Base-by-base conservation (phyloP, 2,888 invertebrate genomes). In the Bombyx huttoni region DNA sequence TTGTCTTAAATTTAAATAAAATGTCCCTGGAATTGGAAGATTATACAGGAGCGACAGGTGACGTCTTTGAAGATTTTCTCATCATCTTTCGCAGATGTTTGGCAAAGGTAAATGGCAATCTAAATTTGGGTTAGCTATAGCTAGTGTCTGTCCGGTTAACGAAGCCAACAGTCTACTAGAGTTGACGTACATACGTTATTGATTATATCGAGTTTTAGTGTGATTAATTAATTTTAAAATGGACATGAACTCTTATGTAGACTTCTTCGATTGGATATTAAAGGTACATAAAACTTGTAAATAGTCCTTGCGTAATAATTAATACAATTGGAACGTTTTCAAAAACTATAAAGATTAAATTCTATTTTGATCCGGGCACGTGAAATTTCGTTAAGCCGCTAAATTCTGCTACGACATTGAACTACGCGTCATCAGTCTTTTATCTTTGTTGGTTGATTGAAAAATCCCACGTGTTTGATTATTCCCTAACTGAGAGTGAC, bases 31-130 rank as follows among this genome's bases (percentile, higher is more conserved):
- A 93, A 70, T 89, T 92, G 73, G 93, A 91, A 75, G 90, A 92
- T 62, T 75, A 91, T 34, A 78, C 89, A 65, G 87, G 89, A 63
- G 77, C 89, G 70, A 89, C 92, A 62, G 93, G 93, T 63, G 93
- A 93, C 80, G 91, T 93, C 65, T 90, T 94, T 78, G 93, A 92
- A 74, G 94, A 94, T 79, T 93, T 94, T 80, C 89, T 93, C 68
- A 79, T 91, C 65, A 89, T 93, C 70, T 92, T 92, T 73, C 91
- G 92, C 61, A 91, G 92, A 66, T 89, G 92, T 70, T 89, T 92
- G 80, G 89, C 90, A 81, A 91, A 91, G 93, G 93, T 93, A 92
- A 88, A 78, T 53, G 47, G 78, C 64, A 80, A 70, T 83, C 80
- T 79, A 81, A 78, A 80, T 81, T 80, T 65, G 76, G 70, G 64